Evolutionary conservation across 1,140 invertebrate genomes (phyloP), one percentile per base, ranked within the genome.

Genomic region (Drosophila asahinai): DNA sequence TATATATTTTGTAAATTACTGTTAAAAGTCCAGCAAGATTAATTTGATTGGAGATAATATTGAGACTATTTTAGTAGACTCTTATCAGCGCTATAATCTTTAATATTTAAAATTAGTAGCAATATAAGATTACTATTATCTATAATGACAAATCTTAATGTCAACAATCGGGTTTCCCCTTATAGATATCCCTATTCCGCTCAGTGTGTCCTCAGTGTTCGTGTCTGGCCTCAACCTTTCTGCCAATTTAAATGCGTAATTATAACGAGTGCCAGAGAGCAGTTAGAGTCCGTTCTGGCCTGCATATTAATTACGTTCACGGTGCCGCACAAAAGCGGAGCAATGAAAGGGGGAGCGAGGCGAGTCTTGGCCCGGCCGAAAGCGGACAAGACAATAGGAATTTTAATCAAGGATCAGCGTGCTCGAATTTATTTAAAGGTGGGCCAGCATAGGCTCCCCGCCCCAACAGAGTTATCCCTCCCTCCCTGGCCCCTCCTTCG

Each of bases 221-320:
- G 45, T 49, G 55, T 67, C 54, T 43, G 47, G 60, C 61, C 72
- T 57, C 66, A 89, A 81, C 86, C 86, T 90, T 90, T 90, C 81
- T 84, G 81, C 86, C 86, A 86, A 90, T 90, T 90, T 90, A 90
- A 89, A 90, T 82, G 86, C 86, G 86, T 90, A 90, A 90, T 90
- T 90, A 90, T 90, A 90, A 90, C 86, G 76, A 90, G 83, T 83
- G 83, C 79, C 76, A 55, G 72, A 76, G 76, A 89, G 76, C 83
- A 87, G 83, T 80, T 81, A 81, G 81, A 83, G 78, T 79, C 63
- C 65, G 81, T 79, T 83, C 74, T 78, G 84, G 67, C 64, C 86
- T 89, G 81, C 86, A 89, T 89, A 89, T 89, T 89, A 90, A 89
- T 90, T 86, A 80, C 80, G 71, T 77, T 76, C 52, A 71, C 63